Conservation (phyloP, 2,113 vertebrate genomes). For the Hippocampus abdominalis region DNA sequence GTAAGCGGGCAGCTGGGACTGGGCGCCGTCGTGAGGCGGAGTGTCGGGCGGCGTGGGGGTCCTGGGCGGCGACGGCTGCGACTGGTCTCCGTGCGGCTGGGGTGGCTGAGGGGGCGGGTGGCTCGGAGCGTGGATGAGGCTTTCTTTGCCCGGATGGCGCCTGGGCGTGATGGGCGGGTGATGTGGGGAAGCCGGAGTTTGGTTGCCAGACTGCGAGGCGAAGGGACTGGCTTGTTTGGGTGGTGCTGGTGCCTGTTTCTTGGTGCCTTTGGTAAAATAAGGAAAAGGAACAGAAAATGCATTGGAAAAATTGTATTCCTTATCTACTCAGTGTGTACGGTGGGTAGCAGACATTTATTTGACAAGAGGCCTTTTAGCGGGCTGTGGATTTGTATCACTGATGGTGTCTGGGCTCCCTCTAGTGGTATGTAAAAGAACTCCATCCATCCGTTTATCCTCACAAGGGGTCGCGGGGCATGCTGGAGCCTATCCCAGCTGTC, state of each 20-base stretch:
- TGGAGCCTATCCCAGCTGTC: too few species aligned
- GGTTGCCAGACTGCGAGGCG: slow-evolving; percentile 51
- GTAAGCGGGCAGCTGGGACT: slow-evolving; percentile 42
- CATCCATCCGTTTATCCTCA: too few species aligned
- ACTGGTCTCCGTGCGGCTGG: slow-evolving; percentile 36
- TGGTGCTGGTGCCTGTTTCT: slow-evolving; percentile 92
- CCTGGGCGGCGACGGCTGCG: slow-evolving; percentile 77
- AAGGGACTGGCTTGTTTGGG: slow-evolving; percentile 82
- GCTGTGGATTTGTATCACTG: too few species aligned
- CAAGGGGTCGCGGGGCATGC: too few species aligned
- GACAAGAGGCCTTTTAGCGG: too few species aligned
- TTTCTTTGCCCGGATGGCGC: slow-evolving; percentile 75
- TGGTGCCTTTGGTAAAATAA: slow-evolving; percentile 74
- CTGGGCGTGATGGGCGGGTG: slow-evolving; percentile 72
- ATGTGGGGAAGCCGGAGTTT: slow-evolving; percentile 36
- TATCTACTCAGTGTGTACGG: too few species aligned
- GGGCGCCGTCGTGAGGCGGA: slow-evolving; percentile 61
- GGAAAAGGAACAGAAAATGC: background rate
- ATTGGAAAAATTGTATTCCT: too few species aligned
- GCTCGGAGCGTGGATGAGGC: slow-evolving; percentile 82
- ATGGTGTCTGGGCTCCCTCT: too few species aligned
- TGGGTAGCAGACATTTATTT: too few species aligned
- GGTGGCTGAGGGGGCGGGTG: slow-evolving; percentile 89
- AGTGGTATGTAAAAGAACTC: too few species aligned
- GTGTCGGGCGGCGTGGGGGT: slow-evolving; percentile 86